These are phyloP conservation scores for Pemphredon lugubris DNA, from an alignment of 2,888 invertebrate species.

Conservation along the genomic window DNA sequence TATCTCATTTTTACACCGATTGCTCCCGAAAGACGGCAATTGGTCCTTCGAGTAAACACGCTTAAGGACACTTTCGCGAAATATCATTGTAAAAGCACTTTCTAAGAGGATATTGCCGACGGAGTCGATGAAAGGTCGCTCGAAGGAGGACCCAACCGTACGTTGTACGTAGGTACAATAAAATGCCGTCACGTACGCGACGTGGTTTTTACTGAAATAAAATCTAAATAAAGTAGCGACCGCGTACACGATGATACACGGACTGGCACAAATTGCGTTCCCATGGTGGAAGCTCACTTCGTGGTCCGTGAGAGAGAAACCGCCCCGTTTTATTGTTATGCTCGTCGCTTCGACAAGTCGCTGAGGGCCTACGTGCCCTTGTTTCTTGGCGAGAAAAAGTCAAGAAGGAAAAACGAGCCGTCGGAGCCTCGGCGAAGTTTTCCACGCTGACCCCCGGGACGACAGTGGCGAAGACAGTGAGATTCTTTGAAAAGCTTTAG, in stretches of 20 bases:
- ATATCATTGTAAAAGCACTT: constrained; percentile 19
- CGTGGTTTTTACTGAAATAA: constrained; percentile 71
- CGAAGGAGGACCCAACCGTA: constrained; percentile 31
- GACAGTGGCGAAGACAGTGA: too few relatives aligned
- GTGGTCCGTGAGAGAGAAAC: constrained; percentile 52
- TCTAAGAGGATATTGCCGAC: constrained; percentile 4
- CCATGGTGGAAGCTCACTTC: constrained; percentile 56
- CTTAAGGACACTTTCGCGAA: neutral
- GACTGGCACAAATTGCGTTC: constrained; percentile 60
- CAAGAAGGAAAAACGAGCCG: too few relatives aligned
- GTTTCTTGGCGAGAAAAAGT: neutral
- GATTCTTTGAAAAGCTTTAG: too few relatives aligned
- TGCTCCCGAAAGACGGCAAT: too few relatives aligned
- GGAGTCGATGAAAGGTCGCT: constrained; percentile 32
- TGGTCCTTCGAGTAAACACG: too few relatives aligned
- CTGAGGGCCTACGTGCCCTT: neutral
- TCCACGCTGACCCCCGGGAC: too few relatives aligned
- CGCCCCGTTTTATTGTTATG: constrained; percentile 35
- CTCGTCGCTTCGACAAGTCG: constrained; percentile 33
- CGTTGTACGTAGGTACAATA: constrained; percentile 37
- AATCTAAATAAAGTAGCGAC: constrained; percentile 74
- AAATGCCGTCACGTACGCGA: constrained; percentile 75
- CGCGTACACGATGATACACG: constrained; percentile 46
- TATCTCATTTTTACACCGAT: too few relatives aligned
- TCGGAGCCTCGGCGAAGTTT: too few relatives aligned